Evolutionary conservation across 2,113 vertebrate species (phyloP), one percentile per base, ranked within the genome.

Genomic region (Toxostoma redivivum): DNA sequence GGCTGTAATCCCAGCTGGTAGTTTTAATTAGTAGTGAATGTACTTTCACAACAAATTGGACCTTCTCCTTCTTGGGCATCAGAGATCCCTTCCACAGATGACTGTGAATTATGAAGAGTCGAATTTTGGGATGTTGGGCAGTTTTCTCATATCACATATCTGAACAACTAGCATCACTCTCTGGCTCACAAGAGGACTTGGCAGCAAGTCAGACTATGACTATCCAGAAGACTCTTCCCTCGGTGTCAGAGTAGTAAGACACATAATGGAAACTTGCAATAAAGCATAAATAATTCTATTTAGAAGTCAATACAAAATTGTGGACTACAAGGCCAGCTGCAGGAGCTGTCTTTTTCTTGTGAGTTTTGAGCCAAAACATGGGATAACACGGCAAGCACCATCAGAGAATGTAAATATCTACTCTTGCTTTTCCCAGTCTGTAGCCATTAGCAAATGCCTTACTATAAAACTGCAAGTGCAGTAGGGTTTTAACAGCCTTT

Each of bases 41-140:
- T 88, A 94, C 86, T 94, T 92, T 90, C 74, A 96, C 74, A 93
- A 94, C 81, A 94, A 93, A 95, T 71, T 90, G 71, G 90, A 95
- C 81, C 71, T 90, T 74, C 82, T 92, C 71, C 62, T 95, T 93
- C 90, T 78, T 83, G 76, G 69, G 87, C 79, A 95, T 69, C 57
- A 91, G 69, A 54, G 79, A 90, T 70, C 56, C 60, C 65, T 92
- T 97, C 56, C 82, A 71, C 90, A 93, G 81, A 76, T 86, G 88
- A 96, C 76, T 92, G 61, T 48, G 51, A 80, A 96, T 80, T 82
- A 83, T 7, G 85, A 83, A 94, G 66, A 95, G 85, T 77, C 44
- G 95, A 86, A 88, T 88, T 60, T 84, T 64, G 77, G 82, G 85
- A 90, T 7, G 15, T 35, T 5, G 5, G 69, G 62, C 67, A 92